Evolutionary conservation across 53 echinoderm and acorn worm genomes (phyloP), one percentile per base, ranked within the genome.

Genomic region (Crossaster papposus): DNA sequence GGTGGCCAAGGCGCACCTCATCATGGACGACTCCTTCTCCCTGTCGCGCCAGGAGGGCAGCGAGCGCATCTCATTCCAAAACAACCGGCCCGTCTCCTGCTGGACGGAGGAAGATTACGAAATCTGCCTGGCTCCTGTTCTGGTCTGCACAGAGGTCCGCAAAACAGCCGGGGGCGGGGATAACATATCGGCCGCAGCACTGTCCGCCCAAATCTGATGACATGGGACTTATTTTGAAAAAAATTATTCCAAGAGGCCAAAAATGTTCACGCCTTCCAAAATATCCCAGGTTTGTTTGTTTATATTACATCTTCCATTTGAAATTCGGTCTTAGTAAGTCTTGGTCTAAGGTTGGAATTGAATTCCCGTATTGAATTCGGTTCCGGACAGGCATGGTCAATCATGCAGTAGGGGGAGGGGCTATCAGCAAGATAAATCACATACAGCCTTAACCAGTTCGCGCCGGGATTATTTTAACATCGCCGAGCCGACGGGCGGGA

Each of bases 11-110:
- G 91, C 98, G 2, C 86, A 92, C 14, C 81, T 98, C 63, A 94
- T 98, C 68, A 98, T 98, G 98, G 98, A 98, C 30, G 98, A 98
- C 30, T 96, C 96, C 0, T 98, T 98, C 80, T 92, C 96, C 5
- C 73, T 96, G n/a, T 98, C 98, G 7, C 82, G 89, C 10, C 76
- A 96, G 54, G 55, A 88, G 31, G 96, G 94, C 23, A 98, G 98
- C 83, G 68, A 79, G 6, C 88, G 94, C 68, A 83, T 98, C 65
- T 81, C 81, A 24, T 96, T 98, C 31, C 62, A 90, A 24, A 82
- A 89, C 26, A 89, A 96, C 64, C 87, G 94, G 30, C 93, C 98
- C 2, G 98, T 98, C 31, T 96, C 98, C 18, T 98, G 98, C 80
- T 98, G 98, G 98, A 83, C 92, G 51, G 98, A 98, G 82, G 91